Evolutionary conservation across 2,888 invertebrate species (phyloP).

Genomic region (Euzetes globulus): DNA sequence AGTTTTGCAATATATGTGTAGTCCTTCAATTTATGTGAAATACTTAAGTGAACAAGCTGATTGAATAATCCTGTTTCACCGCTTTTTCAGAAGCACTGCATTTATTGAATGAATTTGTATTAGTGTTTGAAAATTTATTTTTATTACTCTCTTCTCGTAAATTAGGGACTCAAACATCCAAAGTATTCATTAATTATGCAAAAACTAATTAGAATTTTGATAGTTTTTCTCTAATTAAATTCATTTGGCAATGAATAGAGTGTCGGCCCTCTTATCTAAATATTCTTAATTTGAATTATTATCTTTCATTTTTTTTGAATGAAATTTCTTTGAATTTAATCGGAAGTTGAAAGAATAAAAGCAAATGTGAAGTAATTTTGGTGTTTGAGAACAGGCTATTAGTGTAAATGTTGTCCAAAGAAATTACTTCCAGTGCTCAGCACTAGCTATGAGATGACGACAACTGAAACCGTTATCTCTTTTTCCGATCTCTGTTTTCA

Average conservation of each 20-base stretch:
- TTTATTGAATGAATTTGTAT: too few species aligned
- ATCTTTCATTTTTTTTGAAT: constrained; percentile 30
- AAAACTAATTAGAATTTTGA: too few species aligned
- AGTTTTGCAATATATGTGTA: too few species aligned
- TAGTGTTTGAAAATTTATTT: background rate
- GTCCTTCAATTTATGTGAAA: too few species aligned
- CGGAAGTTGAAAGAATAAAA: background rate
- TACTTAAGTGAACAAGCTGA: too few species aligned
- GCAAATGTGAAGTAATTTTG: background rate
- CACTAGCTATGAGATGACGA: background rate
- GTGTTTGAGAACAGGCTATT: too few species aligned
- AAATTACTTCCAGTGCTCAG: too few species aligned
- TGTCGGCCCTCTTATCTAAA: background rate
- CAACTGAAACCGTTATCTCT: background rate
- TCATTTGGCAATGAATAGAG: background rate
- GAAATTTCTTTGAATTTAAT: background rate
- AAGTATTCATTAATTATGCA: too few species aligned
- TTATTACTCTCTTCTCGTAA: background rate
- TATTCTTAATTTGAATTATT: background rate
- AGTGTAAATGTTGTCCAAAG: too few species aligned
- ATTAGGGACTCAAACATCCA: too few species aligned
- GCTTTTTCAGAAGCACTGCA: too few species aligned
- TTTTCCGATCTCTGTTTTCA: background rate
- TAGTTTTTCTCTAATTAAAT: background rate
- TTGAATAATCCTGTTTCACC: too few species aligned